Evolutionary conservation across 2,888 invertebrate species (phyloP), one percentile per base, ranked within the genome.

Genomic region (Lasioglossum leucozonium): DNA sequence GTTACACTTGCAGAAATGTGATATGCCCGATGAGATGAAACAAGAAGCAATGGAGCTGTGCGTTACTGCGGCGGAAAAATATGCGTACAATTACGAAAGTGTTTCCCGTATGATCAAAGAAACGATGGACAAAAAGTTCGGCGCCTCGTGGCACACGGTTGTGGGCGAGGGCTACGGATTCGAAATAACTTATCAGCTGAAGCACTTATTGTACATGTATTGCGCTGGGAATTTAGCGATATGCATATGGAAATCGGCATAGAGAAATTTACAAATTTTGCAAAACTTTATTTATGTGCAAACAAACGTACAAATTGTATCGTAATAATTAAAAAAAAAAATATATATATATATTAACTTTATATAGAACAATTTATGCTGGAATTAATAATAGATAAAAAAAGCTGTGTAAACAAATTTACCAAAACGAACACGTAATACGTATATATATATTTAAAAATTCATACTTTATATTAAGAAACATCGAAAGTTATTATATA

Each of bases 131-230:
- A 96, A 96, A 92, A 96, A 96, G 90, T 97, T 96, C 94, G 97
- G 97, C 42, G 96, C 96, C 22, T 96, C 96, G 6, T 97, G 97
- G 97, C 97, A 97, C 91, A 96, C 96, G 0, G 96, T 97, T 1
- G 96, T 97, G 10, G 97, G 97, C 6, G 97, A 97, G 95, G 96
- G 96, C 22, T 97, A 96, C 93, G 97, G 97, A 18, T 96, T 97
- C 93, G 96, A 97, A 92, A 96, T 97, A 72, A 96, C 97, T 47
- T 96, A 97, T 93, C 96, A 97, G 93, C 95, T 96, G 18, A 96
- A 96, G 91, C 96, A 96, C 89, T 93, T 96, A 30, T 91, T 96
- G 51, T 96, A 96, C 91, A 96, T 96, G 96, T 96, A 96, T 89
- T 96, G 96, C 91, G 96, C 96, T 26, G 97, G 97, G 22, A 97